Evolutionary conservation across 2,888 invertebrate genomes (phyloP), one percentile per base, ranked within the genome.

Genomic region (Mesoligia furuncula): DNA sequence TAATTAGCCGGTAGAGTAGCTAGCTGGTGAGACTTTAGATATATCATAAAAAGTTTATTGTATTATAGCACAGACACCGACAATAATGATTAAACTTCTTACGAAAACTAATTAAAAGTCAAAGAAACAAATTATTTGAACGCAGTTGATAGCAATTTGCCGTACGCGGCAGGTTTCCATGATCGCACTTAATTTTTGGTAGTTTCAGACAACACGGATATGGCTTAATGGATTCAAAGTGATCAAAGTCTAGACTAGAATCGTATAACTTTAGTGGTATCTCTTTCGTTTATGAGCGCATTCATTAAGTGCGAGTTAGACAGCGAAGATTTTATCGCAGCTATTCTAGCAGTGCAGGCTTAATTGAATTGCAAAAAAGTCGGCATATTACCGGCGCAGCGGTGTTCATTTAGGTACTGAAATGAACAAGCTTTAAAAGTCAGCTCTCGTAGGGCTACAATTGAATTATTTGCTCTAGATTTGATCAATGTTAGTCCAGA

Each of bases 281-380:
- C 78, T 85, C 81, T 84, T 74, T 79, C 81, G 11, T 79, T 76
- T 71, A 77, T 70, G 70, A 51, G 66, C 72, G 54, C 57, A 77
- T 73, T 83, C 75, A 76, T 83, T 78, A 80, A 71, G 73, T 80
- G 85, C 66, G 78, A 86, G 83, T 72, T 67, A 79, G 86, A 78
- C 74, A 39, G 62, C 74, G n/a, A 67, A 85, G 81, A 85, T 84
- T 81, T 80, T 80, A 87, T 88, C 79, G 70, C 64, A 68, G 69
- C 68, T 67, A 39, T 85, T 72, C 73, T 73, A 71, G 75, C 78
- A 75, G 42, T 67, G 66, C 67, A 75, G 71, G n/a, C 68, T 80
- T 79, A 83, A 87, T 87, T 88, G 77, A 84, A 86, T 80, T 84
- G 81, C 79, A 86, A 87, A 89, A 85, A 81, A 70, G 39, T 45